These are phyloP conservation scores for Zaprionus nigranus DNA, from an alignment of 1,140 invertebrate species.

Conservation along the genomic window DNA sequence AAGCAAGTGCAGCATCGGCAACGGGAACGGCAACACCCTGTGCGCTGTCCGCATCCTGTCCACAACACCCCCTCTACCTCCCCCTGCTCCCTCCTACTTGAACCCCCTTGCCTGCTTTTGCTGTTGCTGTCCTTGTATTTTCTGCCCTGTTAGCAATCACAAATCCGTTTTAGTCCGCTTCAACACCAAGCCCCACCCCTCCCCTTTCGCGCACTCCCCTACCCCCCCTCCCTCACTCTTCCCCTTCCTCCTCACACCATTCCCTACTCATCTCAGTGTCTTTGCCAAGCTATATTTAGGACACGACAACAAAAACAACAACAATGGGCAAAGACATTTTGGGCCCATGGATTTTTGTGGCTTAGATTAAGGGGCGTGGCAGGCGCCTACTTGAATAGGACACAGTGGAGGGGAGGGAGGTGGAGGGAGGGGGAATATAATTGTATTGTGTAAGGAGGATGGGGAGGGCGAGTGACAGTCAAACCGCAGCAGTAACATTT, in stretches of 20 bases:
- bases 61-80: not conserved
- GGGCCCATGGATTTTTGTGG: conserved; percentile 37
- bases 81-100: too few species aligned
- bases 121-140: conserved; percentile 16
- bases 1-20: conserved; percentile 23
- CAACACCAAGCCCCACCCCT: not conserved
- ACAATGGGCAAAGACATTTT: conserved; percentile 20
- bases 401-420: not conserved
- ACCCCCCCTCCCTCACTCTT: not conserved
- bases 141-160: conserved; percentile 24
- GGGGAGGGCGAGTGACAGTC: not conserved
- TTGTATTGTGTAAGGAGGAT: conserved; percentile 11
- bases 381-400: not conserved
- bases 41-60: conserved; percentile 1
- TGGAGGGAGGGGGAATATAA: conserved; percentile 13
- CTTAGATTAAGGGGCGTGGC: conserved; percentile 35
- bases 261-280: conserved; percentile 1
- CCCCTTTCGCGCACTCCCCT: not conserved
- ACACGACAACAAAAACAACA: conserved; percentile 29
- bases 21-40: not conserved
- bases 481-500: conserved; percentile 19
- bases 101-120: not conserved
- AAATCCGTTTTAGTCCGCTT: conserved; percentile 33
- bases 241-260: not conserved
- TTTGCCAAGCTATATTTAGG: conserved; percentile 48